Percentiles rank a stretch among this genome's conserved stretches.
Conservation (phyloP, 1,140 invertebrate genomes). For the Plutomurus gul region DNA sequence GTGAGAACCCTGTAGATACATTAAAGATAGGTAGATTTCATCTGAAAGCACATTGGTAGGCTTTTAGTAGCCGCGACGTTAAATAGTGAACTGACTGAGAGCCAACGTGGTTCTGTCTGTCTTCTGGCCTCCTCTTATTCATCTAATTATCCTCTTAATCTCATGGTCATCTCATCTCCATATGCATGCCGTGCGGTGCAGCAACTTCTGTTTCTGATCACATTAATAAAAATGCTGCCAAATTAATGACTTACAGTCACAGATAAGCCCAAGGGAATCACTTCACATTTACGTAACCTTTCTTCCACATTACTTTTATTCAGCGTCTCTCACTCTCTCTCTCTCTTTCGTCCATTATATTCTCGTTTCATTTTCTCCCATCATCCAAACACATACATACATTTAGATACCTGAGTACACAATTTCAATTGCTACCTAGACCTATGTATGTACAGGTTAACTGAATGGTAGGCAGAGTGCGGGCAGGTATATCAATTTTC, state of each 20-base stretch:
- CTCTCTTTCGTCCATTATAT: not conserved
- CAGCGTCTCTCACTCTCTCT: not conserved
- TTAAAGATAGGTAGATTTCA: slow-evolving; percentile 9
- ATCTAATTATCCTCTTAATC: slow-evolving; percentile 24
- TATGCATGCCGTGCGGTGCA: slow-evolving; percentile 26
- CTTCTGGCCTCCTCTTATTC: slow-evolving; percentile 4
- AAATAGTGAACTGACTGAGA: not conserved
- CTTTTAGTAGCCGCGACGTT: not conserved
- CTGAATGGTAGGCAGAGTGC: too few species aligned
- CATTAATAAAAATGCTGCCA: slow-evolving; percentile 26
- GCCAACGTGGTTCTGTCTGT: too few species aligned
- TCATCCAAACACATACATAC: too few species aligned
- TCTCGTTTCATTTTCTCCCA: too few species aligned
- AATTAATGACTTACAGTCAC: slow-evolving; percentile 29
- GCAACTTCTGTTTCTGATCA: slow-evolving; percentile 25
- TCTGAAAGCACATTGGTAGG: slow-evolving; percentile 13
- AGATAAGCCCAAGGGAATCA: slow-evolving; percentile 28
- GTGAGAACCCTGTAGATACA: slow-evolving; percentile 15
- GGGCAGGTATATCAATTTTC: too few species aligned
- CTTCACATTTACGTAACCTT: not conserved
- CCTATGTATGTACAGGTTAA: too few species aligned
- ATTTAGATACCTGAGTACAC: too few species aligned
- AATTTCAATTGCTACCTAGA: too few species aligned
- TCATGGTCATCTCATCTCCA: slow-evolving; percentile 25
- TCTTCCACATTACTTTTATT: not conserved